Conservation (phyloP, 1,140 invertebrate genomes). For the Rhopalosiphum maidis region DNA sequence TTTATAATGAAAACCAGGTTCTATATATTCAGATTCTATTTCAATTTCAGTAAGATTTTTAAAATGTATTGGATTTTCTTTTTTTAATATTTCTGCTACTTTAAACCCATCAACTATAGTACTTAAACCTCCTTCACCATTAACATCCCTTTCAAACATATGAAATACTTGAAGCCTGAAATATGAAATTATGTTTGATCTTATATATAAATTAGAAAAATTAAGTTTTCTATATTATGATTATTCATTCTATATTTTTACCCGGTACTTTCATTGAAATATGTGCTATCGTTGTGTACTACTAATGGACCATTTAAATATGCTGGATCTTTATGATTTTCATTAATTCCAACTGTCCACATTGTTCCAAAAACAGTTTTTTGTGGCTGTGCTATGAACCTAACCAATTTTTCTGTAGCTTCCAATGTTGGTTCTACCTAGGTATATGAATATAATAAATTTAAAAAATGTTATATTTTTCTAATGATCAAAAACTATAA, state of each 20-base stretch:
- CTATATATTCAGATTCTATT: constrained; percentile 72
- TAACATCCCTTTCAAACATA: constrained; percentile 69
- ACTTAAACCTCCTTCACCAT: constrained; percentile 70
- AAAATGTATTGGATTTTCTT: constrained; percentile 66
- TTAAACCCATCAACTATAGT: constrained; percentile 75
- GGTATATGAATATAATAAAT: constrained; percentile 54
- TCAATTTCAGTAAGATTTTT: constrained; percentile 66
- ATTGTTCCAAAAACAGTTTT: constrained; percentile 72
- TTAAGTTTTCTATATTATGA: background rate
- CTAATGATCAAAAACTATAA: background rate
- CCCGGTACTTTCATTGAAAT: constrained; percentile 76
- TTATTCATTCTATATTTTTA: constrained; percentile 61
- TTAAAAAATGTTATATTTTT: background rate
- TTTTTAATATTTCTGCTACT: constrained; percentile 68
- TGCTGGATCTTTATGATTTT: constrained; percentile 71
- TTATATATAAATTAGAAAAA: background rate
- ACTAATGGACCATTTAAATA: constrained; percentile 65
- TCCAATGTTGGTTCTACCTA: constrained; percentile 65
- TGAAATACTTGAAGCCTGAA: constrained; percentile 73
- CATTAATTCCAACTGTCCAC: constrained; percentile 68
- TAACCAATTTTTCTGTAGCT: constrained; percentile 66
- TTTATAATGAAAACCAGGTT: constrained; percentile 67
- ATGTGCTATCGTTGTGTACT: constrained; percentile 74
- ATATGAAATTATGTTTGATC: constrained; percentile 49
- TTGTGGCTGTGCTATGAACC: constrained; percentile 67